These are phyloP conservation scores for Electrophaes corylata DNA, from an alignment of 2,888 invertebrate genomes.

Conservation along the genomic window DNA sequence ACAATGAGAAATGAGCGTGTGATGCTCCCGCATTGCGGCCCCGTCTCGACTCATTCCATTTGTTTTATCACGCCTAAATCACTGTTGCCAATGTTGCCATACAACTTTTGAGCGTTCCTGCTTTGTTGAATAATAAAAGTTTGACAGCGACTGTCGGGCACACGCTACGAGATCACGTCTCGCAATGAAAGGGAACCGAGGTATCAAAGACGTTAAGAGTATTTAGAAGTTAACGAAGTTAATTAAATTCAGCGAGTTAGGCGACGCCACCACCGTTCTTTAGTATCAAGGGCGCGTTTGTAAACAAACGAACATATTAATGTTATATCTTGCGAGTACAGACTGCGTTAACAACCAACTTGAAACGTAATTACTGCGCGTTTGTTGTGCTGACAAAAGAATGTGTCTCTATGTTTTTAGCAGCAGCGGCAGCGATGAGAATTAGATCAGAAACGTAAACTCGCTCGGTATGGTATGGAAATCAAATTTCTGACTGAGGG, in stretches of 20 bases:
- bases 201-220: conserved; percentile 83
- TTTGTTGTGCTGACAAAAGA: conserved; percentile 60
- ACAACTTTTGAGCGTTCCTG: conserved; percentile 62
- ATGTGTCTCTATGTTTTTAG: conserved; percentile 41
- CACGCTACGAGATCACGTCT: conserved; percentile 68
- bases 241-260: conserved; percentile 81
- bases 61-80: conserved; percentile 80
- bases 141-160: conserved; percentile 76
- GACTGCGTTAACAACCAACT: conserved; percentile 66
- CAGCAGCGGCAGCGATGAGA: conserved; percentile 22
- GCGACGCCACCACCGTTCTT: conserved; percentile 72
- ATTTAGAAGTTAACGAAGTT: conserved; percentile 84
- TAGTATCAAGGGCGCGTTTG: conserved; percentile 78
- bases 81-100: conserved; percentile 78
- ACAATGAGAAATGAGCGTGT: conserved; percentile 81
- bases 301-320: conserved; percentile 79
- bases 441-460: conserved; percentile 26
- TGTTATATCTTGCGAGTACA: conserved; percentile 75
- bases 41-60: conserved; percentile 67
- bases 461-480: conserved; percentile 38
- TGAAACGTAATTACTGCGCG: conserved; percentile 68
- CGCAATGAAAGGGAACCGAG: conserved; percentile 75
- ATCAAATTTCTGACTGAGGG: conserved; percentile 64
- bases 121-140: conserved; percentile 69
- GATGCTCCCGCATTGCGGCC: conserved; percentile 80